Base-by-base conservation (phyloP, 2,888 invertebrate genomes). In the Serrognathus titanus region DNA sequence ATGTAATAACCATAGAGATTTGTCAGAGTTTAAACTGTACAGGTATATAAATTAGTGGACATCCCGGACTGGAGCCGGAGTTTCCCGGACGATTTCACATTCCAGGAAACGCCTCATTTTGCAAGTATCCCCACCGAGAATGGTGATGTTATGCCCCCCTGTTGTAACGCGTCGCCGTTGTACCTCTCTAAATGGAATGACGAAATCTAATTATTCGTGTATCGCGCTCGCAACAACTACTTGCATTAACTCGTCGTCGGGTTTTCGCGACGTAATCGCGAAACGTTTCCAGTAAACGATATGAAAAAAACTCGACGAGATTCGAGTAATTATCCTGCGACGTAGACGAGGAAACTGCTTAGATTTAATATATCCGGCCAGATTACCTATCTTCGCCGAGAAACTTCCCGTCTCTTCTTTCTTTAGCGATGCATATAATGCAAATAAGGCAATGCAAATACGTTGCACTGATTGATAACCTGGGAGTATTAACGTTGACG, bases 161-260 rank as follows among this genome's bases (percentile, higher is more conserved):
- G 53, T 57, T 60, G 57, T 60, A 62, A 61, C 59, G 57, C 56
- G 55, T 56, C 49, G 49, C 56, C 2, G 16, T 48, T 43, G 52
- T 31, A 31, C 24, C 24, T 31, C 24, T 31, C 52, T 48, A 49
- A 49, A 50, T 52, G 60, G 54, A 57, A 54, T 52, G 49, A 52
- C 54, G 52, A 57, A 60, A 60, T 60, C 57, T 60, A 60, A 60
- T 60, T 57, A 60, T 49, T 60, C 57, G 48, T 57, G 51, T 51
- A 59, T 59, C 49, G 59, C 59, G 50, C 55, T 55, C 47, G 50
- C 53, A 40, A 47, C 48, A 49, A 56, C 56, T 53, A 59, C 56
- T 46, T 58, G 48, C 55, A 55, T 55, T 53, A 56, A 59, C 56
- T 55, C 56, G 52, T 45, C 24, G 24, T 31, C 24, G 24, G 24